Evolutionary conservation across 2,888 invertebrate species (phyloP), one percentile per base, ranked within the genome.

Genomic region (Idaea aversata): DNA sequence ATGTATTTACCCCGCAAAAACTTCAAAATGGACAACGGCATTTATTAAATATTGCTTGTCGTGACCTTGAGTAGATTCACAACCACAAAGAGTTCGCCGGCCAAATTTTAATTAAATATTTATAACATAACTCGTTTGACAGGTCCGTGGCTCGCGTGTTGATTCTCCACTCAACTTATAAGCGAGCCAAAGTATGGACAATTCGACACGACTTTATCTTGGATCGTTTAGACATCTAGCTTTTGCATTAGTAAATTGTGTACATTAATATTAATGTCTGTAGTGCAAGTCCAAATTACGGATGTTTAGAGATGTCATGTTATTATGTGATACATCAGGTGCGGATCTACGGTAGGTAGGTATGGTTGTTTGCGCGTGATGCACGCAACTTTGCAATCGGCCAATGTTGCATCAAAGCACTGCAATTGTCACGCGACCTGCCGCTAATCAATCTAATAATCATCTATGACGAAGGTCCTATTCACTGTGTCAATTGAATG

Each of bases 101-200:
- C 85, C 86, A 87, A 90, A 88, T 87, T 86, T 86, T 88, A 89
- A 90, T 89, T 87, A 89, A 88, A 87, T 88, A 88, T 88, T 87
- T 88, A 87, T 86, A 85, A 83, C 82, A 82, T 82, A 89, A 90
- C 90, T 82, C 79, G 90, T 90, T 90, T 86, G 86, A 84, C 80
- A 70, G 80, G 87, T 86, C 78, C 80, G 81, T 79, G 82, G 76
- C 78, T 83, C 77, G 86, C 84, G 84, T 87, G 85, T 82, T 81
- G 83, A 83, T 82, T 82, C 80, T 79, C 77, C 77, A 80, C 80
- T 81, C 77, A 73, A 77, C 79, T 77, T 79, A 75, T 47, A 47
- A 47, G 10, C 47, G 47, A 47, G 47, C 13, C 47, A 47, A 47
- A 47, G 13, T 47, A 47, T 10, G 47, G 47, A 47, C 47, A 47